Conservation (phyloP, 2,888 invertebrate genomes). For the Sarcophaga subvicina region DNA sequence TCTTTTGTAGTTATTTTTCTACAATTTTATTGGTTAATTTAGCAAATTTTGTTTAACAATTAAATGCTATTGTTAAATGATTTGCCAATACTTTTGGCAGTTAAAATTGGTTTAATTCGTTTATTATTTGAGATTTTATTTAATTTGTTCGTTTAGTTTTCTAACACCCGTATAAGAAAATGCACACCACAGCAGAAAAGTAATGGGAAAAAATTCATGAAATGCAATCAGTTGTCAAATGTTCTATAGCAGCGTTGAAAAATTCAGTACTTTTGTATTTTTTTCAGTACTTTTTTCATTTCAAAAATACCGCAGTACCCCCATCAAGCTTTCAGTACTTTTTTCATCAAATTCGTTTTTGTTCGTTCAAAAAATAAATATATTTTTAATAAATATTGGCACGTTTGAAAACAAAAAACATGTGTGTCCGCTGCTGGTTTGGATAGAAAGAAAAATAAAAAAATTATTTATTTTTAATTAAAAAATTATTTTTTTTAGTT, state of each 20-base stretch:
- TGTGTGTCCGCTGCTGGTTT: too few relatives aligned
- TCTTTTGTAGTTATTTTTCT: conserved; percentile 20
- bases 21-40: conserved; percentile 5
- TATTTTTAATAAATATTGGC: too few relatives aligned
- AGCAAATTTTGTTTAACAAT: conserved; percentile 33
- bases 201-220: conserved; percentile 37
- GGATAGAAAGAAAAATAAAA: too few relatives aligned
- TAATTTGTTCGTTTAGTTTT: conserved; percentile 30
- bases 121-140: conserved; percentile 23
- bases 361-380: too few relatives aligned
- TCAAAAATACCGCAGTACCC: too few relatives aligned
- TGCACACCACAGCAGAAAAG: conserved; percentile 58
- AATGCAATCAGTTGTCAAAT: conserved; percentile 63
- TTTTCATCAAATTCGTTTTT: too few relatives aligned
- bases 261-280: too few relatives aligned
- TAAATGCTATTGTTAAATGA: conserved; percentile 32
- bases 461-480: too few relatives aligned
- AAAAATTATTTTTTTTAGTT: too few relatives aligned
- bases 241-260: not conserved
- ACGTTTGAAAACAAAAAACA: too few relatives aligned
- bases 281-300: too few relatives aligned
- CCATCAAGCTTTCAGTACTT: too few relatives aligned
- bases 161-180: conserved; percentile 55
- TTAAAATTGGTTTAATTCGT: conserved; percentile 11
- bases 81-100: conserved; percentile 57